Evolutionary conservation across 1,140 invertebrate species (phyloP).

Genomic region (Papilio polyxenes): DNA sequence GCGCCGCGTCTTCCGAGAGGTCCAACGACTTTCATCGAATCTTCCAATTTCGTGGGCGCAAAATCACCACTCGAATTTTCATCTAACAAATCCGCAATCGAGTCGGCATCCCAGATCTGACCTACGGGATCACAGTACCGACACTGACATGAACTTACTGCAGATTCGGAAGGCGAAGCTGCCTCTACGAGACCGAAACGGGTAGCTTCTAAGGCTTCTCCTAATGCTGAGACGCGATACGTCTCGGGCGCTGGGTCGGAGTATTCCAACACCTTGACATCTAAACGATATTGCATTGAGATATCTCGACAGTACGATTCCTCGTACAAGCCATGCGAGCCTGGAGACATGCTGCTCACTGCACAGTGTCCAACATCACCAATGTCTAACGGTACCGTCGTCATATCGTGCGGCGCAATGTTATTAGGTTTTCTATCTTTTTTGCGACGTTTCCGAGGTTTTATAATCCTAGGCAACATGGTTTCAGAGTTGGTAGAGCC

Average conservation of each 20-base stretch:
- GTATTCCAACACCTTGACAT: slow-evolving; percentile 73
- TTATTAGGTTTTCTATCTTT: slow-evolving; percentile 89
- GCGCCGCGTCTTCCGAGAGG: slow-evolving; percentile 65
- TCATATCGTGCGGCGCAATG: slow-evolving; percentile 71
- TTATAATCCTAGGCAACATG: slow-evolving; percentile 92
- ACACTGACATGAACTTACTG: slow-evolving; percentile 86
- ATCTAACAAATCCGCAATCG: slow-evolving; percentile 69
- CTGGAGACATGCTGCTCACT: slow-evolving; percentile 62
- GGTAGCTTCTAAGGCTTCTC: slow-evolving; percentile 76
- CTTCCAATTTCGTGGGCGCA: slow-evolving; percentile 74
- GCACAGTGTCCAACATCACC: slow-evolving; percentile 67
- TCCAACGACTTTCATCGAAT: slow-evolving; percentile 77
- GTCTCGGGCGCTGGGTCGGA: slow-evolving; percentile 66
- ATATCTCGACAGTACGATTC: slow-evolving; percentile 73
- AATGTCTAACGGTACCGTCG: slow-evolving; percentile 60
- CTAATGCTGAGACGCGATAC: slow-evolving; percentile 72
- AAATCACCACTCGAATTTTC: slow-evolving; percentile 76
- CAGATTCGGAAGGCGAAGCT: slow-evolving; percentile 72
- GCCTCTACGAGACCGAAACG: slow-evolving; percentile 71
- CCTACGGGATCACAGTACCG: slow-evolving; percentile 89
- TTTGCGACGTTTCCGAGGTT: slow-evolving; percentile 93
- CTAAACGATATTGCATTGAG: slow-evolving; percentile 70
- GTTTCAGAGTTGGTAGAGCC: slow-evolving; percentile 87
- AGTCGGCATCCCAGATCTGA: slow-evolving; percentile 88
- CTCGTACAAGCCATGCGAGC: slow-evolving; percentile 68